Percentiles rank a stretch among this genome's conserved stretches.
Conservation (phyloP, 2,888 invertebrate genomes). For the Caenorhabditis becei region DNA sequence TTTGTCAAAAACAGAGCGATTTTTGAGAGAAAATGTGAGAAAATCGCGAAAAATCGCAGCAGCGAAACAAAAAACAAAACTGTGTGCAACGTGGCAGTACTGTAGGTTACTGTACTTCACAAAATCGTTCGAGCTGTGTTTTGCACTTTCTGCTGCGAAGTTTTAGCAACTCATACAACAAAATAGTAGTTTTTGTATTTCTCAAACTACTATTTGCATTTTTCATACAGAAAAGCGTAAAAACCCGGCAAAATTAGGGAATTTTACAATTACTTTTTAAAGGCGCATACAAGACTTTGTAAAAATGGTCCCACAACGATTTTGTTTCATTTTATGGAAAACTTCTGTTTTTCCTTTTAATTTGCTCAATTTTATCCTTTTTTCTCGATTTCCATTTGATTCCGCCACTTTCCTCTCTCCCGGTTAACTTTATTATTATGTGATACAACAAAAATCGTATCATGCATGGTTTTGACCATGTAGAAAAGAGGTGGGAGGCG, state of each 20-base stretch:
- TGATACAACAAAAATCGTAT: conserved; percentile 43
- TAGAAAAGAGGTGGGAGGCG: conserved; percentile 3
- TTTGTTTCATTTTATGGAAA: neutral
- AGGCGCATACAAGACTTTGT: conserved; percentile 13
- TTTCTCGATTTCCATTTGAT: neutral
- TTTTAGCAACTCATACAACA: too few relatives aligned
- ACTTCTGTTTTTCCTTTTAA: conserved; percentile 4
- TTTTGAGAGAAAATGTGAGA: neutral
- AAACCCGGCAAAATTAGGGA: too few relatives aligned
- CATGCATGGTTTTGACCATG: conserved; percentile 24
- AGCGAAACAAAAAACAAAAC: too few relatives aligned
- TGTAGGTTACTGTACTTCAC: conserved; percentile 11
- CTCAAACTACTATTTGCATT: too few relatives aligned
- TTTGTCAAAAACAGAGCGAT: too few relatives aligned
- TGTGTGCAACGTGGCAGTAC: neutral
- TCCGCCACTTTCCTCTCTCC: neutral
- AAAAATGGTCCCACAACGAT: neutral
- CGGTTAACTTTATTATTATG: neutral
- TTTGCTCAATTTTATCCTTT: conserved; percentile 5
- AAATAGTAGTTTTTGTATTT: too few relatives aligned
- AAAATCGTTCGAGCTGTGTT: too few relatives aligned
- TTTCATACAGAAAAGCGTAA: too few relatives aligned
- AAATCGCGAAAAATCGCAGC: too few relatives aligned
- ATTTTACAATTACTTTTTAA: too few relatives aligned
- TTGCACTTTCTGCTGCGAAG: too few relatives aligned